phyloP scores from a whole-genome alignment of 2,888 invertebrate genomes.

The Dynastes grantii region DNA sequence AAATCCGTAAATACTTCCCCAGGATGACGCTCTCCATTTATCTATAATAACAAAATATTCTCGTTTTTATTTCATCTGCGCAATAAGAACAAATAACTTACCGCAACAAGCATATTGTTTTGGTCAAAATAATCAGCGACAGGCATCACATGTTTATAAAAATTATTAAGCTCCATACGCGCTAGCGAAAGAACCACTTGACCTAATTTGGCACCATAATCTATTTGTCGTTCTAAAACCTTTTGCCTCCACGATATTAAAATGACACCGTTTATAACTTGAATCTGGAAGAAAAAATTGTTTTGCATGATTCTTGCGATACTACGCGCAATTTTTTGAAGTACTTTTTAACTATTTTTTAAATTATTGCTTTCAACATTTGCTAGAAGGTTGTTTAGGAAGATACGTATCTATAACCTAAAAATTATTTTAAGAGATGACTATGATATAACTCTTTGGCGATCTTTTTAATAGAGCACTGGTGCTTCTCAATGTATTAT shows the following conservation, averaged over 20 bases:
- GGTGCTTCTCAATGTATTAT: no score
- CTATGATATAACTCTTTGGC: no score
- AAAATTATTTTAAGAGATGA: no score
- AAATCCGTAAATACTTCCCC: slow-evolving; percentile 91
- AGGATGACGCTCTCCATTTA: slow-evolving; percentile 91
- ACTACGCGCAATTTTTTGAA: no score
- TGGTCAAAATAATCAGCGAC: slow-evolving; percentile 94
- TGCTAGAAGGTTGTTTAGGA: no score
- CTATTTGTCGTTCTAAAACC: slow-evolving; percentile 89
- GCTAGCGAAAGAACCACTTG: slow-evolving; percentile 89
- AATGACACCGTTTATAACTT: slow-evolving; percentile 89
- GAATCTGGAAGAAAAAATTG: slow-evolving; percentile 77
- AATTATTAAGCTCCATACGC: slow-evolving; percentile 90
- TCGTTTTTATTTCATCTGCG: not conserved
- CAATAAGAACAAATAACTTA: slow-evolving; percentile 66
- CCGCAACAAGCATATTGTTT: slow-evolving; percentile 83
- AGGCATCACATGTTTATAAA: slow-evolving; percentile 91
- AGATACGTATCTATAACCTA: no score
- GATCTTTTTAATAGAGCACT: no score
- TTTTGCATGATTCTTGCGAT: not conserved
- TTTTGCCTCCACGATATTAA: slow-evolving; percentile 91
- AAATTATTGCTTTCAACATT: no score
- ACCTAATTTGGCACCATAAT: slow-evolving; percentile 91
- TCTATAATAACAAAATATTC: slow-evolving; percentile 72
- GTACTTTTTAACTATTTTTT: no score